Percentiles rank a stretch among this genome's conserved stretches.
Evolutionary conservation across 1,140 invertebrate species (phyloP).

Genomic region (Micrasema minimum): DNA sequence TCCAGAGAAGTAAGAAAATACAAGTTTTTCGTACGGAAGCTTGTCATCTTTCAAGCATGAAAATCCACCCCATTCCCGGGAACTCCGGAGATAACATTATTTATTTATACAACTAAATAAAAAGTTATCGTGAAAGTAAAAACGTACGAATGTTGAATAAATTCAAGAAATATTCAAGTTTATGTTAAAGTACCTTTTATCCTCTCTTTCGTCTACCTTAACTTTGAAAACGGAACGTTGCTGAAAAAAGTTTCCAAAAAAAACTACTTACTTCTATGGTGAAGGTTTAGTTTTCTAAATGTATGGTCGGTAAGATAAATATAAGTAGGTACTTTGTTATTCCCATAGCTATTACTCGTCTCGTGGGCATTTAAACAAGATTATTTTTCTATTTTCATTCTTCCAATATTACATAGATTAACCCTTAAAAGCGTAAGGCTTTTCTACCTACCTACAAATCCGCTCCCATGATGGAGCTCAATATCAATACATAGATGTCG

Average conservation of each 20-base stretch:
- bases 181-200: slow-evolving; percentile 22
- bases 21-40: slow-evolving; percentile 20
- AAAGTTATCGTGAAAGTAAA: slow-evolving; percentile 29
- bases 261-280: no score
- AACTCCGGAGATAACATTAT: slow-evolving; percentile 28
- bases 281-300: no score
- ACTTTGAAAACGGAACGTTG: slow-evolving; percentile 22
- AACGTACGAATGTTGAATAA: slow-evolving; percentile 30
- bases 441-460: no score
- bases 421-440: no score
- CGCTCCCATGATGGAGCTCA: no score
- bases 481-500: no score
- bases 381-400: neutral
- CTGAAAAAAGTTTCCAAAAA: slow-evolving; percentile 15
- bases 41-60: slow-evolving; percentile 35
- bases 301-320: no score
- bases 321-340: no score
- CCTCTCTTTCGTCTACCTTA: neutral
- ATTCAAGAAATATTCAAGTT: slow-evolving; percentile 26
- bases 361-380: no score
- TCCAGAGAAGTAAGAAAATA: slow-evolving; percentile 13
- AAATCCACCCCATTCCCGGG: neutral
- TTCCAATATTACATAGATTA: slow-evolving; percentile 6
- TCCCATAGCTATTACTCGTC: no score
- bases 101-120: slow-evolving; percentile 35